Evolutionary conservation across 2,888 invertebrate species (phyloP).

Genomic region (Archips crataeganus): DNA sequence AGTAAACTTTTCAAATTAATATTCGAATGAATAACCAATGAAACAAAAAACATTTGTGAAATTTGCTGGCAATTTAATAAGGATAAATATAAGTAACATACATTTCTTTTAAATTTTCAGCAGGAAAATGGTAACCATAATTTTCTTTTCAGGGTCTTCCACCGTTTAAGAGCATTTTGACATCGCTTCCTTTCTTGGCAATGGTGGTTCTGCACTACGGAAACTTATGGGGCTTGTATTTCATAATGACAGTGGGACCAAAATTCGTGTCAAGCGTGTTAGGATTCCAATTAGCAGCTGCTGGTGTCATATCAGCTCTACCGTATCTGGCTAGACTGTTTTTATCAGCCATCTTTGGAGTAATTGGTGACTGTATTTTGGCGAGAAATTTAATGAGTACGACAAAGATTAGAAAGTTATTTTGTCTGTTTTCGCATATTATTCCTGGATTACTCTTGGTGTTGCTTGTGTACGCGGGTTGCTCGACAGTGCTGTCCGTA

Average conservation of each 20-base stretch:
- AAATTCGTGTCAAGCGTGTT: constrained; percentile 90
- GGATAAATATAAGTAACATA: not conserved
- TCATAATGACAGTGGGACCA: constrained; percentile 91
- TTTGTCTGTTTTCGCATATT: constrained; percentile 87
- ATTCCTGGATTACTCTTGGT: constrained; percentile 83
- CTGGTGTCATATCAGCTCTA: constrained; percentile 89
- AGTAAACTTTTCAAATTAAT: not conserved
- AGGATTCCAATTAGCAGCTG: constrained; percentile 89
- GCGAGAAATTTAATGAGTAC: constrained; percentile 73
- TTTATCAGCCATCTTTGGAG: constrained; percentile 90
- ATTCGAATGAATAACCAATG: not conserved
- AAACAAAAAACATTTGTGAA: constrained; percentile 41
- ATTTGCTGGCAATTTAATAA: not conserved
- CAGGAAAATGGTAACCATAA: constrained; percentile 13
- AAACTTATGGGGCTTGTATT: constrained; percentile 91
- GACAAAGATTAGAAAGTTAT: constrained; percentile 86
- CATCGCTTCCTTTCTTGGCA: constrained; percentile 89
- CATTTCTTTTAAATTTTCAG: not conserved
- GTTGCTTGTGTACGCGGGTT: constrained; percentile 86
- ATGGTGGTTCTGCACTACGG: constrained; percentile 90
- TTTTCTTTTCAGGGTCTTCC: constrained; percentile 85
- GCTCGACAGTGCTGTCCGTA: constrained; percentile 87
- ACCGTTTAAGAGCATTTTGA: constrained; percentile 87
- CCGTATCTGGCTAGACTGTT: constrained; percentile 90
- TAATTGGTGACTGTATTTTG: constrained; percentile 88